phyloP scores from a whole-genome alignment of 2,797 vertebrate species.

The Basileuterus tristriatus region DNA sequence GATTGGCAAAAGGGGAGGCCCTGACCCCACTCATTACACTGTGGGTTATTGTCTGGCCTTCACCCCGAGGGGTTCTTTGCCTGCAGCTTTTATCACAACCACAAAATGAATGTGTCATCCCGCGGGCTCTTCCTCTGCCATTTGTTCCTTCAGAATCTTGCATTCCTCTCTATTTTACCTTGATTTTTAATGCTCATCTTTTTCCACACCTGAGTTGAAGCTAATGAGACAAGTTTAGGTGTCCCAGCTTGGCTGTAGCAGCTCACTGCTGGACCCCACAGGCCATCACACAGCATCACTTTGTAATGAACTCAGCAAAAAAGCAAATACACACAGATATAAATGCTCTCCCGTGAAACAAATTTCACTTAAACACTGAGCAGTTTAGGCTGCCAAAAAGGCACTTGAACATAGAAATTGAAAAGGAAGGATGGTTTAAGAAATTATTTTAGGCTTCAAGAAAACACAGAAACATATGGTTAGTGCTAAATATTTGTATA shows the following conservation, averaged over 20 bases:
- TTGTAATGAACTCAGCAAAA: neutral
- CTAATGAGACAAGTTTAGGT: neutral
- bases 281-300: neutral
- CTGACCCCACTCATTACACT: neutral
- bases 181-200: neutral
- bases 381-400: slow-evolving; percentile 14
- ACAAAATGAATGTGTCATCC: neutral
- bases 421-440: neutral
- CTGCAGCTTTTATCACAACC: neutral
- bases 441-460: neutral
- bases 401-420: neutral
- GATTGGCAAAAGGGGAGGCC: neutral
- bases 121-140: neutral
- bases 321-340: neutral
- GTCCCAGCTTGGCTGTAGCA: neutral
- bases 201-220: neutral
- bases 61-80: neutral
- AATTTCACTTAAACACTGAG: neutral
- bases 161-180: neutral
- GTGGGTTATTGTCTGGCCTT: neutral
- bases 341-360: neutral
- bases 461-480: slow-evolving; percentile 23
- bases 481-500: slow-evolving; percentile 39
- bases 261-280: neutral
- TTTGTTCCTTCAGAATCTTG: neutral